A percentile compares a stretch with the other conserved stretches of the same genome.
Conservation (phyloP, 1,140 invertebrate genomes). For the Eufriesea mexicana region DNA sequence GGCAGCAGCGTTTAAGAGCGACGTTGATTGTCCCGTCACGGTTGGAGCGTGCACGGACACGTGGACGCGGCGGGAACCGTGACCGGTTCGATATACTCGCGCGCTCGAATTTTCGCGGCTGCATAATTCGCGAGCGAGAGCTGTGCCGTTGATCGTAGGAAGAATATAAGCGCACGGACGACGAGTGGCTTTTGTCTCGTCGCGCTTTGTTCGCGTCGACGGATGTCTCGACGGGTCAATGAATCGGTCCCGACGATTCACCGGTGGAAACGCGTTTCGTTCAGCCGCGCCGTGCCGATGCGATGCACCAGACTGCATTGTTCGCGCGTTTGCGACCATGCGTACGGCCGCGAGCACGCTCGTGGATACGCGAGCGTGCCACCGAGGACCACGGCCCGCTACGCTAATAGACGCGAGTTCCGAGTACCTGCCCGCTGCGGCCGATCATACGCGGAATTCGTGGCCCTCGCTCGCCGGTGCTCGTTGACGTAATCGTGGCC, state of each 20-base stretch:
- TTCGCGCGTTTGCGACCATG: slow-evolving; percentile 56
- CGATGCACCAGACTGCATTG: slow-evolving; percentile 57
- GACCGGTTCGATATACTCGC: background rate
- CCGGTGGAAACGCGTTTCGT: slow-evolving; percentile 62
- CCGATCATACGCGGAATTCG: slow-evolving; percentile 45
- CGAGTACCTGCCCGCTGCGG: background rate
- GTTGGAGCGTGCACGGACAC: background rate
- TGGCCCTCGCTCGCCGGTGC: background rate
- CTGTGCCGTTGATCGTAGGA: slow-evolving; percentile 45
- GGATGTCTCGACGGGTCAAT: slow-evolving; percentile 69
- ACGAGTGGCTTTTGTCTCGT: slow-evolving; percentile 64
- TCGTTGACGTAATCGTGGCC: slow-evolving; percentile 61
- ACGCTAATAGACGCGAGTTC: slow-evolving; percentile 36
- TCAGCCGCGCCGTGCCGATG: slow-evolving; percentile 38
- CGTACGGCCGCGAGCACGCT: background rate
- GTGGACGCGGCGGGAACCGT: background rate
- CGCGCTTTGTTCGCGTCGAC: slow-evolving; percentile 65
- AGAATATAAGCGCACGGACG: slow-evolving; percentile 54
- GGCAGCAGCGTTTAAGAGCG: too few species aligned
- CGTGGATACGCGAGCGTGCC: background rate
- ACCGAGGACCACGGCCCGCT: background rate
- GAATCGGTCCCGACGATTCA: slow-evolving; percentile 67
- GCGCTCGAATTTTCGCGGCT: slow-evolving; percentile 17
- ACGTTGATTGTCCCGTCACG: too few species aligned
- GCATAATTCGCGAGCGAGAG: background rate